Evolutionary conservation across 1,140 invertebrate genomes (phyloP).

Genomic region (Drosophila obscura): DNA sequence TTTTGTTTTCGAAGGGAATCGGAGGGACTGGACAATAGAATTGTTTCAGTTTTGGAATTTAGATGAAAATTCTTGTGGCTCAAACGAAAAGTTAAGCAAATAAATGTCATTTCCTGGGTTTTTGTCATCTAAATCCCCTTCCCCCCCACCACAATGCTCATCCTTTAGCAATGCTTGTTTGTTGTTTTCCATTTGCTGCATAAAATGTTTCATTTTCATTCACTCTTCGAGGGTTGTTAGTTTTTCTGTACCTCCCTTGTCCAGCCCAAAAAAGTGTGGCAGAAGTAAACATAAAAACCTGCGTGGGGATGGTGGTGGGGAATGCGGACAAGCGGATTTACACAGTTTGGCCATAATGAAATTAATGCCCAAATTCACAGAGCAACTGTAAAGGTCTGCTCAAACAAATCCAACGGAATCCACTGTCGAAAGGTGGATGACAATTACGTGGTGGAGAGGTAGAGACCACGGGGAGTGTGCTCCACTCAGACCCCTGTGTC

Average conservation of each 20-base stretch:
- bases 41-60: too few species aligned
- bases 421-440: background rate
- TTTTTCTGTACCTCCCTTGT: background rate
- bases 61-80: too few species aligned
- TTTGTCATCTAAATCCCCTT: too few species aligned
- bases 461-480: background rate
- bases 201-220: conserved; percentile 34
- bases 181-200: conserved; percentile 16
- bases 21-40: too few species aligned
- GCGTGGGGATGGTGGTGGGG: conserved; percentile 8
- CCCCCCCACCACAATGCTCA: background rate
- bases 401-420: background rate
- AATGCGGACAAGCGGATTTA: conserved; percentile 4
- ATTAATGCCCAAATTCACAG: conserved; percentile 61
- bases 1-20: too few species aligned
- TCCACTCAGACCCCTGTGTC: conserved; percentile 4
- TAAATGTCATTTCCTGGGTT: too few species aligned
- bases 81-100: too few species aligned
- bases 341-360: conserved; percentile 61
- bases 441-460: background rate
- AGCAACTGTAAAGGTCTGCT: conserved; percentile 46
- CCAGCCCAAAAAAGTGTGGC: too few species aligned
- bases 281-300: conserved; percentile 1
- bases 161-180: conserved; percentile 8
- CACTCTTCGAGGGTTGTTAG: conserved; percentile 25